Percentiles rank a stretch among this genome's conserved stretches.
phyloP scores from a whole-genome alignment of 2,797 vertebrate species.

The Oceanodroma leucorhoa region DNA sequence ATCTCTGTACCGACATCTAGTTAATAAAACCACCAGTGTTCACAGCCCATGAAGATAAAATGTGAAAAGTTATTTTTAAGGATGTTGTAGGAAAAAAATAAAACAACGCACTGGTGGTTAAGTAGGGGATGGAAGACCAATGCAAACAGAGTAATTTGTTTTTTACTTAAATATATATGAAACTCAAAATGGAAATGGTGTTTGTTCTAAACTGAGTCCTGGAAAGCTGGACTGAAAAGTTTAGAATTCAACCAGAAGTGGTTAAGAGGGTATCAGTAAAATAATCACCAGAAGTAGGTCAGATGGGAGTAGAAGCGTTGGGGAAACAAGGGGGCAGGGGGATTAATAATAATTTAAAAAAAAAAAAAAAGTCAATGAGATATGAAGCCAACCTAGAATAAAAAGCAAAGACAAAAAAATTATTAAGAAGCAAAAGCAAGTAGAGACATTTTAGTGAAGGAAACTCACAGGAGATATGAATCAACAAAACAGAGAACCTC shows the following conservation, averaged over 20 bases:
- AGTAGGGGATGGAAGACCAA: not conserved
- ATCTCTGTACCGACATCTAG: accelerated
- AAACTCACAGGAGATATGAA: not conserved
- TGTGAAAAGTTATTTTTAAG: not conserved
- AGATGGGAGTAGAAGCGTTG: not conserved
- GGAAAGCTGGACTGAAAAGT: not conserved
- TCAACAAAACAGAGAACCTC: not conserved
- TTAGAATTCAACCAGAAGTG: not conserved
- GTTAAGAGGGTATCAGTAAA: not conserved
- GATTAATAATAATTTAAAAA: not conserved
- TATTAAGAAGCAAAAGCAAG: not conserved
- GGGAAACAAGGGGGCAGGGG: accelerated
- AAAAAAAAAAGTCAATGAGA: not conserved
- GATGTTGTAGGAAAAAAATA: not conserved
- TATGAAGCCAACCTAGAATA: not conserved
- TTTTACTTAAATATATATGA: not conserved
- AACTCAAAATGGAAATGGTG: not conserved
- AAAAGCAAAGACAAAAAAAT: not conserved
- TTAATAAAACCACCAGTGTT: not conserved
- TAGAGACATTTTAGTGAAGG: not conserved
- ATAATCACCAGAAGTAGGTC: not conserved
- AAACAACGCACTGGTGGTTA: not conserved
- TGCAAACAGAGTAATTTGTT: not conserved
- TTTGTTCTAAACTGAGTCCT: not conserved
- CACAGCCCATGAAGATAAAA: not conserved